Percentiles rank a stretch among this genome's conserved stretches.
Evolutionary conservation across 2,888 invertebrate genomes (phyloP).

Genomic region (Crepidodera aurea): DNA sequence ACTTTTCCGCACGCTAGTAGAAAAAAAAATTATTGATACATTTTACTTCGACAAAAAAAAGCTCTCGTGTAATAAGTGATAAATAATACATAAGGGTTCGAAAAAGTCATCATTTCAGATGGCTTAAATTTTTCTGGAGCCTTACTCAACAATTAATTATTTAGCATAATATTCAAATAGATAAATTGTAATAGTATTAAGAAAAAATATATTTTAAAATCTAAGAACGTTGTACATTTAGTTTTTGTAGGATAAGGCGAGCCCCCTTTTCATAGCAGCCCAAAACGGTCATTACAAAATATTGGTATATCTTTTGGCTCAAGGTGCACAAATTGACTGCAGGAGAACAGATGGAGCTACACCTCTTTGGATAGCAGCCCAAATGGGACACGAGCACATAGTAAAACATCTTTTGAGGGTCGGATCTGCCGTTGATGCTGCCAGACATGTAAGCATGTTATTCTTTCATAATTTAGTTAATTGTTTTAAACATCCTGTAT

Average conservation of each 20-base stretch:
- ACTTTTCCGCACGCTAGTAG: too few relatives aligned
- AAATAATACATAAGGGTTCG: too few relatives aligned
- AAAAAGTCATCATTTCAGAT: too few relatives aligned
- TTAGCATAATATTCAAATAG: too few relatives aligned
- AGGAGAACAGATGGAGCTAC: slow-evolving; percentile 86
- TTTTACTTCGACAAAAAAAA: too few relatives aligned
- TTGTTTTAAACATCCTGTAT: not conserved
- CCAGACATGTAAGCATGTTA: slow-evolving; percentile 72
- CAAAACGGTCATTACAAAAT: slow-evolving; percentile 92
- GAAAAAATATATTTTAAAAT: too few relatives aligned
- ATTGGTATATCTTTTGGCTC: slow-evolving; percentile 74
- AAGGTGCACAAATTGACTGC: slow-evolving; percentile 77
- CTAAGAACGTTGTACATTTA: too few relatives aligned
- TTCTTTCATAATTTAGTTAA: not conserved
- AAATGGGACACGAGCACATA: slow-evolving; percentile 92
- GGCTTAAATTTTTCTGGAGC: too few relatives aligned
- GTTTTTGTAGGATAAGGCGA: slow-evolving; percentile 81
- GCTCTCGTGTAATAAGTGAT: too few relatives aligned
- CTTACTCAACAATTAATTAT: too few relatives aligned
- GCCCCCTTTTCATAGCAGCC: slow-evolving; percentile 89
- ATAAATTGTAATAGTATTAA: too few relatives aligned
- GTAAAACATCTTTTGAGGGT: slow-evolving; percentile 76
- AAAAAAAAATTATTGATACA: too few relatives aligned
- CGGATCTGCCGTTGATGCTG: slow-evolving; percentile 81
- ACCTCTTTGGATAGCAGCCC: slow-evolving; percentile 93